Base-by-base conservation (phyloP, 2,113 vertebrate genomes). In the Pseudolaguvia tuberculata region DNA sequence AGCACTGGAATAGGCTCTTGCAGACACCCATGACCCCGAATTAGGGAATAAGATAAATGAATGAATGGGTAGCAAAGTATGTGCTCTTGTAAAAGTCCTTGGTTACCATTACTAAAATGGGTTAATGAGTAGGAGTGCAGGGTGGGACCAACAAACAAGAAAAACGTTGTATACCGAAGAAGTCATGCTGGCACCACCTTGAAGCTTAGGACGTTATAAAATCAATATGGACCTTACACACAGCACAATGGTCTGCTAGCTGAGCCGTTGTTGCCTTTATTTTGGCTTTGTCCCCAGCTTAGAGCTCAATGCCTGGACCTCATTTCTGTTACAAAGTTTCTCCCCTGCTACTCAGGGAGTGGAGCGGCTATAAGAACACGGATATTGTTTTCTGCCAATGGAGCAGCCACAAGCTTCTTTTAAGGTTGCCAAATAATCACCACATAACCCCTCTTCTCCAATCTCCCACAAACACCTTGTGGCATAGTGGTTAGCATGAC, bases 201-300 rank as follows among this genome's bases (percentile, higher is more conserved):
- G 20, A 61, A 69, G 56, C 31, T 59, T 45, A 58, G 61, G 52
- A 42, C 39, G 10, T 23, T 45, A 27, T 61, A 77, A 17, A 55
- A 52, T 48, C 17, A 20, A 17, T 47, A 47, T 55, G 63, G 62
- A 51, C 61, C 57, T 45, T 70, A 50, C 56, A 62, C 69, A 65
- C 27, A 17, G 45, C 42, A 27, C 59, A 35, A 35, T 6, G 6
- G 31, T 59, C 84, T 81, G 78, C 83, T 63, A 77, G 58, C 76
- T 78, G 73, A 70, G 70, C 74, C 79, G 75, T 69, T 67, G 72
- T 71, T 78, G 84, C 79, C 78, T 83, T 72, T 62, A 15, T n/a
- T 50, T 68, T 35, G 50, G 76, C 83, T 73, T 20, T 4, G 25
- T 57, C 65, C 69, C 72, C 62, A 70, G 62, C 71, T 74, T 42